Conservation (phyloP, 2,888 invertebrate genomes). For the Creontiades dilutus region DNA sequence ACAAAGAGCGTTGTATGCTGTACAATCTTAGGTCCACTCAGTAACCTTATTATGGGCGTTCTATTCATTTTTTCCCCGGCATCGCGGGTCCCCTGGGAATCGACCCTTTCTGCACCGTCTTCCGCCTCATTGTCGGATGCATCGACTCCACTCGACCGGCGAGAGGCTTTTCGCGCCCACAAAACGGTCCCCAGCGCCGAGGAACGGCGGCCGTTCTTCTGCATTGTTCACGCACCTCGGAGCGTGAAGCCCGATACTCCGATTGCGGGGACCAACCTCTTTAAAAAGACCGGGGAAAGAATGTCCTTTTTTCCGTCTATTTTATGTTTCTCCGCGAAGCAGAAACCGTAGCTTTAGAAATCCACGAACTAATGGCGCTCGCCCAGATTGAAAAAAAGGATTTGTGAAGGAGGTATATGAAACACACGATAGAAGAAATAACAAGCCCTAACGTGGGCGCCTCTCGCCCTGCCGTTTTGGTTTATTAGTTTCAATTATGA, state of each 20-base stretch:
- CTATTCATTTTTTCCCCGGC: not conserved
- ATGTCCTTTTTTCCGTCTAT: too few species aligned
- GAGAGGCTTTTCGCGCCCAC: not conserved
- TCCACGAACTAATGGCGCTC: too few species aligned
- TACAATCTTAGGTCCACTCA: not conserved
- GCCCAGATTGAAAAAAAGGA: too few species aligned
- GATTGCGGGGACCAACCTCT: slow-evolving; percentile 17
- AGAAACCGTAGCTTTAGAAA: too few species aligned
- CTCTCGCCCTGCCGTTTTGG: too few species aligned
- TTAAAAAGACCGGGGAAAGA: not conserved
- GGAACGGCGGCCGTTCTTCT: not conserved
- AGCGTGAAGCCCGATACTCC: slow-evolving; percentile 31
- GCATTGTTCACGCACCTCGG: slow-evolving; percentile 28
- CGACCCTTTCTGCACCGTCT: not conserved
- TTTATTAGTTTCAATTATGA: too few species aligned
- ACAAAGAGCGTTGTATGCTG: too few species aligned
- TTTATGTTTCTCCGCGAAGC: too few species aligned
- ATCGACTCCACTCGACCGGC: not conserved
- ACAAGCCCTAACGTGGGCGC: too few species aligned
- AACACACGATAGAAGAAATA: too few species aligned
- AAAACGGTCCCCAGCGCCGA: not conserved
- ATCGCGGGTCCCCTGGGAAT: not conserved
- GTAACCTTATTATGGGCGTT: not conserved
- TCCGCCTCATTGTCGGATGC: slow-evolving; percentile 14
- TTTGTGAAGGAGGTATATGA: too few species aligned